A percentile compares a stretch with the other conserved stretches of the same genome.
These are phyloP conservation scores for Sebastes cheni DNA, from an alignment of 2,797 vertebrate genomes.

Conservation along the genomic window DNA sequence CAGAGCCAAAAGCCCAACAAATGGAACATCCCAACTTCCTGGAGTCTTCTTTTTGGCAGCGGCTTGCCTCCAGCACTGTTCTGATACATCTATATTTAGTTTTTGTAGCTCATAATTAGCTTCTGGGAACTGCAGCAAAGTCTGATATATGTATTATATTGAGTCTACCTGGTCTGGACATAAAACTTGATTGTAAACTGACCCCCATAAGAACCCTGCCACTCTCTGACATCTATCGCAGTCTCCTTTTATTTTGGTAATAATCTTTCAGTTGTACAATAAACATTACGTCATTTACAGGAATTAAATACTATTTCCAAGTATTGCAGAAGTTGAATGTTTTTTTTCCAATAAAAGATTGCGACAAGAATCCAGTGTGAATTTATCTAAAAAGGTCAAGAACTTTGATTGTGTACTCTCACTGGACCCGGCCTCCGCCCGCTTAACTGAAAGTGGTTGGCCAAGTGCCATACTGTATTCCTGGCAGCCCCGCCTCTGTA, in stretches of 20 bases:
- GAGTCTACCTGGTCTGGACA: neutral
- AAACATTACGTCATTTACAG: neutral
- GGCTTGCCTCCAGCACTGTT: constrained; percentile 93
- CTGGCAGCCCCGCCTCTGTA: constrained; percentile 67
- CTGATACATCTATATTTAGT: constrained; percentile 69
- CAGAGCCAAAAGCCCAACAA: constrained; percentile 71
- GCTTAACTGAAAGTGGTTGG: constrained; percentile 68
- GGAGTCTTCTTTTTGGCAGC: constrained; percentile 92
- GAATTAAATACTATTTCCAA: neutral
- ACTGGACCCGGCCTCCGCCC: neutral
- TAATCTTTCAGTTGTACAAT: neutral
- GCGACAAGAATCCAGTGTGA: neutral
- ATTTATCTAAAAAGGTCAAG: neutral
- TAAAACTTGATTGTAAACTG: neutral
- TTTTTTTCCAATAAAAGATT: constrained; percentile 41
- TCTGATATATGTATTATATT: neutral
- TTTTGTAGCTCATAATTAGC: neutral
- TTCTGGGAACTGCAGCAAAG: neutral
- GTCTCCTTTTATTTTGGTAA: constrained; percentile 1
- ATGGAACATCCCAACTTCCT: constrained; percentile 93
- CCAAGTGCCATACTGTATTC: constrained; percentile 61
- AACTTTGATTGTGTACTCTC: neutral
- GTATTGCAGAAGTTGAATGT: neutral
- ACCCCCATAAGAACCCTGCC: neutral
- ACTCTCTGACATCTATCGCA: neutral